A percentile compares a stretch with the other conserved stretches of the same genome.
phyloP scores from a whole-genome alignment of 2,797 vertebrate species.

The Tokudaia muenninki region DNA sequence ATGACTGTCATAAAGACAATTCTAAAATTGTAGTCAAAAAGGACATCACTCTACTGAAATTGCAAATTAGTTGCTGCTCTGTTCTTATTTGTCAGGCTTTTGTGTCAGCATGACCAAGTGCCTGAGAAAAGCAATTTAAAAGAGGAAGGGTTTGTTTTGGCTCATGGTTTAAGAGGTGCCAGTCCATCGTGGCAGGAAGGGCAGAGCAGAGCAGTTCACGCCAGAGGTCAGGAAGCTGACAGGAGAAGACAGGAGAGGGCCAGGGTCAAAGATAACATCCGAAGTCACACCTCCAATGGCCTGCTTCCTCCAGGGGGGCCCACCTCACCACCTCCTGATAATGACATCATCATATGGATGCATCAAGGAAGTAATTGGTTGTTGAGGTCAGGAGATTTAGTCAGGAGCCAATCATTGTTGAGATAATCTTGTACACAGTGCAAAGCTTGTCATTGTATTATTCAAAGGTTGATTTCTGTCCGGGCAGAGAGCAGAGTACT shows the following conservation, averaged over 20 bases:
- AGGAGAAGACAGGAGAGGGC: not conserved
- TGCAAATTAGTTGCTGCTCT: not conserved
- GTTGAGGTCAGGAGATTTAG: not conserved
- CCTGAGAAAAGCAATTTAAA: not conserved
- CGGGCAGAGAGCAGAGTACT: not conserved
- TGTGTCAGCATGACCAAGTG: not conserved
- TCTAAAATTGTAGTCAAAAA: not conserved
- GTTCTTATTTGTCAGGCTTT: not conserved
- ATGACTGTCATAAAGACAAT: not conserved
- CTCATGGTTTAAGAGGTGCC: not conserved
- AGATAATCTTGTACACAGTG: not conserved
- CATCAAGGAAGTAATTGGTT: not conserved
- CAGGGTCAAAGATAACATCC: not conserved
- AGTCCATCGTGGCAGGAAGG: no score
- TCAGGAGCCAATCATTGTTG: not conserved
- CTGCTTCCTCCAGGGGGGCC: not conserved
- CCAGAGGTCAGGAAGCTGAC: not conserved
- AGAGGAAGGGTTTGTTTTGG: not conserved
- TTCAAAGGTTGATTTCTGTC: not conserved
- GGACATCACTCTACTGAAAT: not conserved
- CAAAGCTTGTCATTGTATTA: not conserved
- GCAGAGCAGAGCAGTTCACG: not conserved
- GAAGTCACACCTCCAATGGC: no score
- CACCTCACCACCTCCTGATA: not conserved
- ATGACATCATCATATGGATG: not conserved